Percentiles rank a stretch among this genome's conserved stretches.
Conservation (phyloP, 2,113 vertebrate genomes). For the Neofelis nebulosa region DNA sequence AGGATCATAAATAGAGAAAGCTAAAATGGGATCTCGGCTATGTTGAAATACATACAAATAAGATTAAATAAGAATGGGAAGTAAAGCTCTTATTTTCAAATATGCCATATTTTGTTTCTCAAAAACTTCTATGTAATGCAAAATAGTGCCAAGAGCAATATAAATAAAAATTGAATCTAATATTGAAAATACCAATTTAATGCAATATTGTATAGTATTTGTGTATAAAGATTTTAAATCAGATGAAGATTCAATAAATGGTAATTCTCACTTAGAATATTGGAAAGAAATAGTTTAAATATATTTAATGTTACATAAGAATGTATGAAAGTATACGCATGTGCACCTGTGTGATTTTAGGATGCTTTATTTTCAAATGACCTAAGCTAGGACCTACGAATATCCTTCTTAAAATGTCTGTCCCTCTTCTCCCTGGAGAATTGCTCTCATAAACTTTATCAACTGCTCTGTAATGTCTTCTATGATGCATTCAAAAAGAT, state of each 20-base stretch:
- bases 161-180: neutral
- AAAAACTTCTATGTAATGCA: neutral
- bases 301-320: neutral
- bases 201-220: neutral
- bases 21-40: neutral
- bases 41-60: neutral
- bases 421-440: neutral
- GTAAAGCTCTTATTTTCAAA: neutral
- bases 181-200: slow-evolving; percentile 1
- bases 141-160: neutral
- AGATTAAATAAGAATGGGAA: neutral
- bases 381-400: neutral
- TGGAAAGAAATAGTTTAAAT: neutral
- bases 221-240: neutral
- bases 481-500: neutral
- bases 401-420: neutral
- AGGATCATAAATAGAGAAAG: neutral
- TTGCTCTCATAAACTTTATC: neutral
- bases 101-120: neutral
- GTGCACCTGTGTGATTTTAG: neutral
- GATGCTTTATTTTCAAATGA: neutral
- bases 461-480: neutral
- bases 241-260: neutral
- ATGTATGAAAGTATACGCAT: neutral
- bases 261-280: neutral